Evolutionary conservation across 1,140 invertebrate genomes (phyloP).

Genomic region (Chelonus insularis): DNA sequence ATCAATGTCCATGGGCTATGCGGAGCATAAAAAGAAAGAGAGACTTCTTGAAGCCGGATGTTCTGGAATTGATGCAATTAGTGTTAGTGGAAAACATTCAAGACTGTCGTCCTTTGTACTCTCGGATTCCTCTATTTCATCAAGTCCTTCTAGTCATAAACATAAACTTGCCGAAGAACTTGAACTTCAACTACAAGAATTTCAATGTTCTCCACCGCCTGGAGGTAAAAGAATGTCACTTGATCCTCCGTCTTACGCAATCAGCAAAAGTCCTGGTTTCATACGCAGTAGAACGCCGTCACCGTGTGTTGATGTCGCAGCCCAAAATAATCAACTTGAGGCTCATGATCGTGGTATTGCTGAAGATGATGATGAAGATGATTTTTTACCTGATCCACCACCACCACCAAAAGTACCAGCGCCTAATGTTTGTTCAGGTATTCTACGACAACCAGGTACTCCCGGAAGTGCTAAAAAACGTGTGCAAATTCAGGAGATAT

Average conservation of each 20-base stretch:
- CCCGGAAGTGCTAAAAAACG: conserved; percentile 78
- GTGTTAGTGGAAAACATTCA: conserved; percentile 64
- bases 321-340: conserved; percentile 60
- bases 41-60: conserved; percentile 73
- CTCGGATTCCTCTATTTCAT: conserved; percentile 45
- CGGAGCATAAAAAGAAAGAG: conserved; percentile 71
- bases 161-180: conserved; percentile 70
- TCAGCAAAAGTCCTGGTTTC: conserved; percentile 57
- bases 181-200: conserved; percentile 69
- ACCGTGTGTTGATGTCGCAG: conserved; percentile 60
- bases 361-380: conserved; percentile 56
- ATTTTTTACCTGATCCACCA: conserved; percentile 68
- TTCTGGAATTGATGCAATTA: conserved; percentile 63
- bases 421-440: conserved; percentile 61
- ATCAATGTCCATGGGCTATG: conserved; percentile 39
- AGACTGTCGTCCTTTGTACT: conserved; percentile 58
- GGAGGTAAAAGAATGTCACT: conserved; percentile 57
- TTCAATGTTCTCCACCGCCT: conserved; percentile 65
- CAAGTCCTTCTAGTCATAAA: conserved; percentile 63
- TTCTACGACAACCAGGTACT: conserved; percentile 65
- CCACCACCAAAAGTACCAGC: conserved; percentile 67
- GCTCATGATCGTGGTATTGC: conserved; percentile 59
- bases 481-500: conserved; percentile 86
- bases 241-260: conserved; percentile 58
- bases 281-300: conserved; percentile 51